Base-by-base conservation (phyloP, 2,888 invertebrate species). In the Neoitamus cyanurus region DNA sequence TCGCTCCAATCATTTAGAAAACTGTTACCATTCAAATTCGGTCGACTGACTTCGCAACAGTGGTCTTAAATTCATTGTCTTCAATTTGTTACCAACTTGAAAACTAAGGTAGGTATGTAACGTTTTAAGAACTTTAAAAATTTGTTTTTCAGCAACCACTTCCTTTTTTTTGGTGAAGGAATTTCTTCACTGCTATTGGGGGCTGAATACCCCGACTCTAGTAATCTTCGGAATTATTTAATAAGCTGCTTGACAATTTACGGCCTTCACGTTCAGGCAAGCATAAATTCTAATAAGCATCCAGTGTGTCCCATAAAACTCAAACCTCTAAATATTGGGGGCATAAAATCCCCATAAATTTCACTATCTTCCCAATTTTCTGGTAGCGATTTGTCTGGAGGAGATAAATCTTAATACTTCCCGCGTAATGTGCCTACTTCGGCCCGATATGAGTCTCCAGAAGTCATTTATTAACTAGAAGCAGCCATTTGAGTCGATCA, bases 351-450 rank as follows among this genome's bases (percentile, higher is more conserved):
- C 6, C 25, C 58, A 20, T 25, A 25, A 58, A 58, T 58, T 58
- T 58, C 9, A 58, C 58, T 58, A 58, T 58, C 58, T 58, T 9
- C 58, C 11, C 9, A 70, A 30, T 70, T 31, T 70, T 31, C 30
- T 70, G 36, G 73, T 42, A 77, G 77, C 28, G 30, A 77, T 77
- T 77, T 77, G 77, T 46, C 46, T 77, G 28, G 3, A 6, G 30
- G n/a, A 77, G 77, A 77, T 77, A 77, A 77, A 77, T 77, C 77
- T 77, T 42, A 25, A 46, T 77, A 46, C 37, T 46, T 77, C 77
- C 25, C 42, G 42, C 31, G 30, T 46, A 46, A 42, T 42, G 77
- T 25, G 20, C 46, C 25, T 82, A 82, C 34, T 20, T 28, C 82
- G n/a, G 34, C 3, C 13, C 11, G 37, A 36, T 83, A 70, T 72